These are phyloP conservation scores for Ptychadena robeensis DNA, from an alignment of 2,797 vertebrate species.

Conservation along the genomic window DNA sequence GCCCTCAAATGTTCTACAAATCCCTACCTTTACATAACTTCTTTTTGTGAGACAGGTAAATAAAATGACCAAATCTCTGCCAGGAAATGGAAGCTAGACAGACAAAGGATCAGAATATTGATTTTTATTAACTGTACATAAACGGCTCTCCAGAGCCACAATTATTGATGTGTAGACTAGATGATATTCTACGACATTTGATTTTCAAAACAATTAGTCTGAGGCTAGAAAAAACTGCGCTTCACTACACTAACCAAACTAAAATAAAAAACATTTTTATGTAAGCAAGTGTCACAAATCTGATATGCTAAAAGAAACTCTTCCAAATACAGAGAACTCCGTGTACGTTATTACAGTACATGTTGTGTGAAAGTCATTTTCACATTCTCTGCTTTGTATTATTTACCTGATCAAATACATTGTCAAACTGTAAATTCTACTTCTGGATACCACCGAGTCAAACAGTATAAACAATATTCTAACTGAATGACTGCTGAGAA, in stretches of 20 bases:
- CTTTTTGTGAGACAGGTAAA: neutral
- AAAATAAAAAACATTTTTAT: neutral
- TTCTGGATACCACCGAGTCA: no score
- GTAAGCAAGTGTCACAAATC: no score
- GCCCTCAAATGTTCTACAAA: no score
- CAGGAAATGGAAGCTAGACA: neutral
- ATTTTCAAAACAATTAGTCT: neutral
- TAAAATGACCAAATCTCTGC: neutral
- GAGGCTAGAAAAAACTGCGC: neutral
- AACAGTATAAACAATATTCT: no score
- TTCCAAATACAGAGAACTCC: no score
- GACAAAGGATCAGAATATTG: neutral
- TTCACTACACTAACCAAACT: neutral
- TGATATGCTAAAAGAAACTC: no score
- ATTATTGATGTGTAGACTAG: neutral
- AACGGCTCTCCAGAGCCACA: neutral
- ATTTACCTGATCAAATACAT: no score
- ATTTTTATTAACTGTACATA: neutral
- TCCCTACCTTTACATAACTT: neutral
- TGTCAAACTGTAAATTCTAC: no score
- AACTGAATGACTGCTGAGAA: no score
- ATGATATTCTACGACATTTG: neutral
- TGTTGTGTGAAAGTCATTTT: no score
- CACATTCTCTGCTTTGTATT: no score
- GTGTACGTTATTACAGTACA: no score